Evolutionary conservation across 2,113 vertebrate species (phyloP), one percentile per base, ranked within the genome.

Genomic region (Boleophthalmus pectinirostris): DNA sequence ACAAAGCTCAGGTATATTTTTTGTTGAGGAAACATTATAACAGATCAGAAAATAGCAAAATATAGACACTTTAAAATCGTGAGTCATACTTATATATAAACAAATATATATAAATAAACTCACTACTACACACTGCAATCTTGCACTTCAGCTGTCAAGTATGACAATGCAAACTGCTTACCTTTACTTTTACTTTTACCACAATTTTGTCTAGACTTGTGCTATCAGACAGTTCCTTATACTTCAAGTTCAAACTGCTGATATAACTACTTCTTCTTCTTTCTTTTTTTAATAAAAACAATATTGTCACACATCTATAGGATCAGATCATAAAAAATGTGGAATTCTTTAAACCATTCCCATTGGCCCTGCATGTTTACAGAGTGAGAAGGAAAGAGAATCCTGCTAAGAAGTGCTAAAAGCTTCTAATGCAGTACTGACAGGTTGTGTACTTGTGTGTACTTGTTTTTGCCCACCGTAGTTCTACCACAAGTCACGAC

Each of bases 381-480:
- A 35, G 68, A 64, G 63, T 75, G 56, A 21, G 61, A 69, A 74
- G 69, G 74, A 76, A 74, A 71, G 45, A 57, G 53, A 66, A 46
- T 60, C 60, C 29, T 46, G 68, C 70, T 71, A 66, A 79, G 74
- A 87, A 74, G 79, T 68, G 88, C 82, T 87, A 88, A 90, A 88
- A 88, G 86, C 82, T 54, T 68, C 65, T 66, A 65, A 75, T 80
- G 78, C 79, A 68, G 16, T 13, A 11, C 51, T 85, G 88, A 80
- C 84, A 82, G 72, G 74, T 77, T 81, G 75, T 74, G 68, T 61
- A 13, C 56, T 35, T 70, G 63, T 35, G 65, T 78, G 61, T 38
- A 23, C 69, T 45, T 46, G 68, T 84, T 78, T 72, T 72, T 71
- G 69, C 76, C 72, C 73, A 75, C 81, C 53, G 9, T 70, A 75